Percentiles rank a stretch among this genome's conserved stretches.
Conservation (phyloP, 2,888 invertebrate species). For the Petrolisthes cinctipes region DNA sequence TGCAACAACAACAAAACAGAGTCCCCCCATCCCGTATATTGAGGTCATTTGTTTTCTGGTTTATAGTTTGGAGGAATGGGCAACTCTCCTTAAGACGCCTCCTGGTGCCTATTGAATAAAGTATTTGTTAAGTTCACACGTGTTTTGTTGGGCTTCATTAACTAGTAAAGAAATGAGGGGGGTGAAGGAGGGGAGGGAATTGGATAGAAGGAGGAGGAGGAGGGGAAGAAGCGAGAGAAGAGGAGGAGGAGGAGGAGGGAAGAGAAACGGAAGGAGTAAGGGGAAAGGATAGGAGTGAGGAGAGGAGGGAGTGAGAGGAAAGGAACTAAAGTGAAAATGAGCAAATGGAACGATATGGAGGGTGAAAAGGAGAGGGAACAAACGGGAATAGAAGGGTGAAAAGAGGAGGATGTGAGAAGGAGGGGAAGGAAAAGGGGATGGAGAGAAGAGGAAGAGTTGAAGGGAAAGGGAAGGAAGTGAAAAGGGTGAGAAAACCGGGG, state of each 20-base stretch:
- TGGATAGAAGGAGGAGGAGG: no score
- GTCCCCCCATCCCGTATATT: no score
- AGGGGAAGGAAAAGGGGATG: not conserved
- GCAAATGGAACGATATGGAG: not conserved
- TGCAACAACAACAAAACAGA: no score
- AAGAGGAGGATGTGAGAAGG: not conserved
- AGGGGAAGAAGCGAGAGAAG: not conserved
- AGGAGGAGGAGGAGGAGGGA: not conserved
- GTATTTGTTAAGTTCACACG: no score
- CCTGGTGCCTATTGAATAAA: no score
- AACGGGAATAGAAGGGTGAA: not conserved
- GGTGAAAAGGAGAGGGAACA: not conserved
- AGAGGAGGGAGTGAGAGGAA: not conserved
- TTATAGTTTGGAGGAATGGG: no score
- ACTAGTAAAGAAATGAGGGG: no score
- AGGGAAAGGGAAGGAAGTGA: not conserved
- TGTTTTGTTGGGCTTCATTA: no score
- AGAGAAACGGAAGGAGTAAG: not conserved
- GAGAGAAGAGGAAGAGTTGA: not conserved
- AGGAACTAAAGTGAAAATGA: not conserved
- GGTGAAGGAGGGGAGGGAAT: no score
- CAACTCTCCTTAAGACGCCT: no score
- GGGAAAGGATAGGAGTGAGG: not conserved
- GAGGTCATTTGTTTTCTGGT: no score
- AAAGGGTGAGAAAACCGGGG: not conserved